Conservation (phyloP, 2,888 invertebrate species). For the Mesochorus sp. region DNA sequence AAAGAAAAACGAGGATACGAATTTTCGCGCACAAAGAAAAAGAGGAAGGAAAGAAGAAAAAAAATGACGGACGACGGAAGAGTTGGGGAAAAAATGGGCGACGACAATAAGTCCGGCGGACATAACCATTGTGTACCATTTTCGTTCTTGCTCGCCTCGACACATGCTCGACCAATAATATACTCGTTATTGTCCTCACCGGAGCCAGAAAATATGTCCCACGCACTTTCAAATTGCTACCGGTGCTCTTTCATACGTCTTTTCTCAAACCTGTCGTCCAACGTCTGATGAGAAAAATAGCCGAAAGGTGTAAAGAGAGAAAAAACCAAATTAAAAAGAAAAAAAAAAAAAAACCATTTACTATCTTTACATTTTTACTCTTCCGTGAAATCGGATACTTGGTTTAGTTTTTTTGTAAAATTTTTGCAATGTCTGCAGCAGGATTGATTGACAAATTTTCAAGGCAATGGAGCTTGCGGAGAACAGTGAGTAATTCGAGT, state of each 20-base stretch:
- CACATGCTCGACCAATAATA: conserved; percentile 29
- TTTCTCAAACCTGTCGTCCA: conserved; percentile 61
- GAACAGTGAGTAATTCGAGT: background rate
- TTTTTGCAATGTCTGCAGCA: background rate
- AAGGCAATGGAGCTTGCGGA: background rate
- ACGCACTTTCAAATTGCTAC: conserved; percentile 71
- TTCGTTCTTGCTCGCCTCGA: conserved; percentile 35
- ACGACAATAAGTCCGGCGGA: conserved; percentile 68
- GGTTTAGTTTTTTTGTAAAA: background rate
- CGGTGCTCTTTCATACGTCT: conserved; percentile 48
- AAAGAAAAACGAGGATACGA: conserved; percentile 10
- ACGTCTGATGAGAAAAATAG: conserved; percentile 9
- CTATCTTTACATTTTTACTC: conserved; percentile 20
- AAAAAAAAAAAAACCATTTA: background rate
- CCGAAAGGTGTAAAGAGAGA: background rate
- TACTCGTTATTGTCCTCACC: conserved; percentile 62
- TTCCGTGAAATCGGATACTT: conserved; percentile 24
- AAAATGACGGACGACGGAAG: conserved; percentile 50
- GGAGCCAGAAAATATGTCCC: conserved; percentile 69
- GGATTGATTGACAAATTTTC: conserved; percentile 20
- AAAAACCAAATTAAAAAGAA: conserved; percentile 1
- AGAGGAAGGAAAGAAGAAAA: conserved; percentile 43
- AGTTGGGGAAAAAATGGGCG: conserved; percentile 62
- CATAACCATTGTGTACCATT: conserved; percentile 71
- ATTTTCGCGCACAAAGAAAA: background rate